Conservation (phyloP, 2,113 vertebrate species). For the Cyprinodon variegatus region DNA sequence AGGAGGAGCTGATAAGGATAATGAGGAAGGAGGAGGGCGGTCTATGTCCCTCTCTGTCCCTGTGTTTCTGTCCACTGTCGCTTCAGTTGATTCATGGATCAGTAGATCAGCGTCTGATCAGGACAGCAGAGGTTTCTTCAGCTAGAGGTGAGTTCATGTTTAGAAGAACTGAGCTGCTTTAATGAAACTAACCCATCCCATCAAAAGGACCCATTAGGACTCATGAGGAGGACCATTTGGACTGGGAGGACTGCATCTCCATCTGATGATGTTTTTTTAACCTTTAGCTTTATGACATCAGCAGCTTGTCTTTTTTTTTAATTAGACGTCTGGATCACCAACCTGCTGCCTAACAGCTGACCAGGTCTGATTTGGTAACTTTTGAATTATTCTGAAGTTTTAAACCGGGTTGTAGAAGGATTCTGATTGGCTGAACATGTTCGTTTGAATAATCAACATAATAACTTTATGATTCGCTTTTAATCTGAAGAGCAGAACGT, state of each 20-base stretch:
- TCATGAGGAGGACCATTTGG: too few relatives aligned
- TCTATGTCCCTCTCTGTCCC: neutral
- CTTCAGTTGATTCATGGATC: neutral
- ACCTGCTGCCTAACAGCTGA: neutral
- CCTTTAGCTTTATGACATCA: neutral
- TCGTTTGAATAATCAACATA: neutral
- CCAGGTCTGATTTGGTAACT: neutral
- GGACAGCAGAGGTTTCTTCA: neutral
- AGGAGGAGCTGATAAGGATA: neutral
- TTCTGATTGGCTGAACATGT: neutral
- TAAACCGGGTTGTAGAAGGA: neutral
- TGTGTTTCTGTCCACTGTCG: neutral
- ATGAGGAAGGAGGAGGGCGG: neutral
- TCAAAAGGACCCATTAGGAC: too few relatives aligned
- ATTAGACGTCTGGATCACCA: neutral
- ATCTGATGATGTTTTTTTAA: neutral
- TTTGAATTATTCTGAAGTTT: neutral
- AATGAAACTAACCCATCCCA: neutral
- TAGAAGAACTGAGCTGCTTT: neutral
- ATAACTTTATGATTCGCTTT: neutral
- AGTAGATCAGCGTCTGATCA: neutral
- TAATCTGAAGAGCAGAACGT: neutral
- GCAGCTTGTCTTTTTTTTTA: neutral
- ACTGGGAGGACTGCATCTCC: neutral
- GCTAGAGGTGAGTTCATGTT: conserved; percentile 13